These are phyloP conservation scores for Halcyon badia DNA, from an alignment of 2,797 vertebrate species.

Conservation along the genomic window DNA sequence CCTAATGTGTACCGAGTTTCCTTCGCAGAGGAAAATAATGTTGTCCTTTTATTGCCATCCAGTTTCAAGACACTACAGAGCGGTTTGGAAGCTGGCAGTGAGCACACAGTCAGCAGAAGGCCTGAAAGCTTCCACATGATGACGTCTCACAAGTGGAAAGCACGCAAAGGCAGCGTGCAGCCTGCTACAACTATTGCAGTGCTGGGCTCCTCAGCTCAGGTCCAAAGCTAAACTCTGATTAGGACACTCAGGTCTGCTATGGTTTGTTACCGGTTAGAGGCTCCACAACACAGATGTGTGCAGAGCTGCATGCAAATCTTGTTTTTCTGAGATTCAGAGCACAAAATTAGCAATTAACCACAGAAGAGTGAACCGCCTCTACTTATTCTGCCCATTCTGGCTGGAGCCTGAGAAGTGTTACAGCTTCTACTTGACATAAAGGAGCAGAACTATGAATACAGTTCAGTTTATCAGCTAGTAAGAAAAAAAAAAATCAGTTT, in stretches of 20 bases:
- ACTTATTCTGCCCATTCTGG: background rate
- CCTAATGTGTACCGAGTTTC: background rate
- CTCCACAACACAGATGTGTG: background rate
- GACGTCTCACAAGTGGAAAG: background rate
- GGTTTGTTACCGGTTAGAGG: background rate
- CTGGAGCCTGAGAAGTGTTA: background rate
- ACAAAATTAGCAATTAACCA: background rate
- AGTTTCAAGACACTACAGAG: background rate
- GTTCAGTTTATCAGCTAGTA: background rate
- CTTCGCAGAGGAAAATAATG: background rate
- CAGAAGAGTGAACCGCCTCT: background rate
- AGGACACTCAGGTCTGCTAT: background rate
- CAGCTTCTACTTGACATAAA: background rate
- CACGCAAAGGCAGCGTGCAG: background rate
- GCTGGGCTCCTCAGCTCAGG: background rate
- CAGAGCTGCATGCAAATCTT: constrained; percentile 5
- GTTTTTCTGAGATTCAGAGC: background rate
- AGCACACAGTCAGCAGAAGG: background rate
- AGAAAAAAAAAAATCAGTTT: background rate
- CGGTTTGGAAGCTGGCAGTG: background rate
- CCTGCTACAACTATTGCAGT: background rate
- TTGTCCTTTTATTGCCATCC: background rate
- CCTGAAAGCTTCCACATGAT: background rate
- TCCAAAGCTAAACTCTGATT: background rate
- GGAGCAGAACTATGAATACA: background rate